Evolutionary conservation across 2,797 vertebrate species (phyloP).

Genomic region (Scolopax bukidnonensis): DNA sequence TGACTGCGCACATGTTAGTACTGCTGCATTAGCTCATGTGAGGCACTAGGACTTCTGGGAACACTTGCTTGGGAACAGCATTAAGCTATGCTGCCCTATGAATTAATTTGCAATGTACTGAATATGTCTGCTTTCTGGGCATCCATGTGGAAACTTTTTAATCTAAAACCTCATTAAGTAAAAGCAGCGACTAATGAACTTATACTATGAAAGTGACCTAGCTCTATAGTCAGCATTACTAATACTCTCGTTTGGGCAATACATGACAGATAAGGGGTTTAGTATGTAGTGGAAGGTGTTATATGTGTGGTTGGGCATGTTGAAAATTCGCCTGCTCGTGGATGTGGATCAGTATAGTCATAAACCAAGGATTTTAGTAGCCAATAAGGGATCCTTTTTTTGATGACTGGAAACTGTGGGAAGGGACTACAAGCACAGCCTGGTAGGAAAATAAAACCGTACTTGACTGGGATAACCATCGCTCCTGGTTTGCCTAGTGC

Average conservation of each 20-base stretch:
- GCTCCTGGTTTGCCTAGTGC: not conserved
- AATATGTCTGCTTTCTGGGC: constrained; percentile 18
- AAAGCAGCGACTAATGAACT: constrained; percentile 3
- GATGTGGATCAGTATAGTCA: not conserved
- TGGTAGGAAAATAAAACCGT: not conserved
- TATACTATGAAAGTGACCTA: not conserved
- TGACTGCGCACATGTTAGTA: constrained; percentile 15
- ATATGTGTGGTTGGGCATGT: not conserved
- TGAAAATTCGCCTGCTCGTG: not conserved
- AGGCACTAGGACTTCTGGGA: constrained; percentile 37
- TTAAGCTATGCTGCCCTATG: constrained; percentile 22
- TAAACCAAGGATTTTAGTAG: not conserved
- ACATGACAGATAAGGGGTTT: not conserved
- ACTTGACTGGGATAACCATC: not conserved
- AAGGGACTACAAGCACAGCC: not conserved
- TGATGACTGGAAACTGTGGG: not conserved
- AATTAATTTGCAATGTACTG: constrained; percentile 43
- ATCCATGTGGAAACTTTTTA: constrained; percentile 39
- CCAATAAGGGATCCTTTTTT: not conserved
- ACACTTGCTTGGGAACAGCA: constrained; percentile 8
- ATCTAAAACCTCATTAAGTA: constrained; percentile 45
- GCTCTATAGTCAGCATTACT: constrained; percentile 10
- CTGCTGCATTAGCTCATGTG: constrained; percentile 34
- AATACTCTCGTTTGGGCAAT: not conserved
- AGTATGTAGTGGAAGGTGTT: not conserved